A percentile compares a stretch with the other conserved stretches of the same genome.
Conservation (phyloP, 2,797 vertebrate species). For the Simalia tracyae region DNA sequence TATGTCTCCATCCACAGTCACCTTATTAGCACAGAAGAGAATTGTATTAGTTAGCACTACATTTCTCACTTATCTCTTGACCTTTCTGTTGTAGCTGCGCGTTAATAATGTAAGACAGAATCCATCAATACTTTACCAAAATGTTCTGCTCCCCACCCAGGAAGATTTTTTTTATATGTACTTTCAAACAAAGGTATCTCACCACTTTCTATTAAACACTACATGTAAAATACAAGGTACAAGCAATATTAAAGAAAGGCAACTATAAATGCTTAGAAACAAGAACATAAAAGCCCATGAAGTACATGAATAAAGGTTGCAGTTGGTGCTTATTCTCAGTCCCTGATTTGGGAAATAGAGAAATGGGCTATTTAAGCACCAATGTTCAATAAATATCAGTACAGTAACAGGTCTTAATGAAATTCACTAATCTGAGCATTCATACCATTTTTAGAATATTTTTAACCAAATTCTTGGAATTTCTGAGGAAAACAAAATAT, state of each 20-base stretch:
- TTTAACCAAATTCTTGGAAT: neutral
- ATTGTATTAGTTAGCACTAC: conserved; percentile 31
- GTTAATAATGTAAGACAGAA: conserved; percentile 41
- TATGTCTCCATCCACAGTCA: neutral
- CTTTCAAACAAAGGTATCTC: neutral
- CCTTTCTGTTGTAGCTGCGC: neutral
- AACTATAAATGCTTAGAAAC: neutral
- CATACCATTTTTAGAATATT: neutral
- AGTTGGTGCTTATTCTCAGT: neutral
- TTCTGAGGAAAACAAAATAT: no score
- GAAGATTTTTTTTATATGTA: neutral
- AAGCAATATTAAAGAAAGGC: neutral
- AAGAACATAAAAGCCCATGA: neutral
- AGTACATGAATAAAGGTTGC: neutral
- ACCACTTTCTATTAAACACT: neutral
- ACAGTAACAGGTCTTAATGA: neutral
- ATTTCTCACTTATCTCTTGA: conserved; percentile 29
- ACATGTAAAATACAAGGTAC: neutral
- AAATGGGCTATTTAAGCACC: neutral
- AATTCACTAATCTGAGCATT: neutral
- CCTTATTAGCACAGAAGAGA: conserved; percentile 17
- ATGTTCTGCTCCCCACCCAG: neutral
- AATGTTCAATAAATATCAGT: neutral
- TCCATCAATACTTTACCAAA: conserved; percentile 19
- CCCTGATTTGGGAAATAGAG: neutral